Base-by-base conservation (phyloP, 2,797 vertebrate genomes). In the Pelochelys cantorii region DNA sequence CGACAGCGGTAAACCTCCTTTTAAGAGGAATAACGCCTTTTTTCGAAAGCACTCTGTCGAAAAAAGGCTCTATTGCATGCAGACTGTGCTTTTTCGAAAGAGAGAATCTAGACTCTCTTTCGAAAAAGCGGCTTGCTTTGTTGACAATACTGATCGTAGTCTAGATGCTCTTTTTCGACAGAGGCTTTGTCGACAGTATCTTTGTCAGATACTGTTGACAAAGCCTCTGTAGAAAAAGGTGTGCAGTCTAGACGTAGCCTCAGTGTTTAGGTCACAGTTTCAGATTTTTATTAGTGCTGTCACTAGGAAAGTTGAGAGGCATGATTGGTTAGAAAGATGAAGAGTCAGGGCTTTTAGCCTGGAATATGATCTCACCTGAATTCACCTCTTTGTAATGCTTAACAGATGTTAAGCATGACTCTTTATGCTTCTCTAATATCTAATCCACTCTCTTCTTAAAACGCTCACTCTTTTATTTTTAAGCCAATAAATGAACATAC, bases 281-380 rank as follows among this genome's bases (percentile, higher is more conserved):
- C 75, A 88, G 86, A 94, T 85, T 93, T 96, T 90, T 92, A 95
- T 95, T 92, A 93, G 88, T 92, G 77, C 85, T 95, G 92, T 95
- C 92, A 93, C 62, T 87, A 17, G 94, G 92, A 92, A 92, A 81
- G 82, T 91, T 85, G 11, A 84, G 85, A 94, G 23, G 71, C 87
- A 84, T 79, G 85, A 84, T 87, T 89, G 0, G 90, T 89, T 78
- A 87, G 79, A 95, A 94, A 95, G 90, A 88, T 84, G 77, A 4
- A 18, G 88, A 92, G 85, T 94, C 79, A 53, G 90, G 29, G 68
- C 88, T 37, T 34, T 37, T 37, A 71, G 62, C 62, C 83, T 90
- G 92, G 62, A 94, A 83, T 86, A 71, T 95, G 93, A 95, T 94
- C 83, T 93, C 92, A 93, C 81, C 71, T 91, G 93, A 93, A 94